Evolutionary conservation across 2,797 vertebrate species (phyloP).

Genomic region (Pipistrellus nathusii): DNA sequence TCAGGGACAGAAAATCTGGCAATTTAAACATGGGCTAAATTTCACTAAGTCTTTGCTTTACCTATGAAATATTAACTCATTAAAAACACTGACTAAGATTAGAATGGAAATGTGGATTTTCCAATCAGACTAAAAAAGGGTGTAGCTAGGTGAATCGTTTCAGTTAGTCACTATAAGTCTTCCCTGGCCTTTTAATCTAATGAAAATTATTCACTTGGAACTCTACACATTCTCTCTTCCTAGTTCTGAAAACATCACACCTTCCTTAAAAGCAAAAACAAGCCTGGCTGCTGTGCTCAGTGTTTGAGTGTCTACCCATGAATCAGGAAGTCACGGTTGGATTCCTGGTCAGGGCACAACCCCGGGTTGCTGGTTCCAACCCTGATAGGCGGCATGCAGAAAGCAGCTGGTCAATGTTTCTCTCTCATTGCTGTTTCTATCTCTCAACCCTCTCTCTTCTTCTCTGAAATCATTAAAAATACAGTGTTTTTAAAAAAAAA

Average conservation of each 20-base stretch:
- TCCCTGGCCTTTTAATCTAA: neutral
- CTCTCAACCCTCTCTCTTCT: too few species aligned
- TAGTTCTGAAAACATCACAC: conserved; percentile 45
- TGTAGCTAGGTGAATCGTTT: neutral
- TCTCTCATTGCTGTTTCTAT: too few species aligned
- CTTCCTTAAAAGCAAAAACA: conserved; percentile 26
- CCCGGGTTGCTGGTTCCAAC: too few species aligned
- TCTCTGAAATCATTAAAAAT: too few species aligned
- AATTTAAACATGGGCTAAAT: conserved; percentile 29
- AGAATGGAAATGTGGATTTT: conserved; percentile 13
- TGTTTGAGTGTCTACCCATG: too few species aligned
- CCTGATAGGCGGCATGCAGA: too few species aligned
- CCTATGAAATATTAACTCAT: neutral
- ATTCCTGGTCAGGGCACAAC: too few species aligned
- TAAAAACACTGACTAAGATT: neutral
- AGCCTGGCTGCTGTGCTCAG: neutral
- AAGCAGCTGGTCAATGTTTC: too few species aligned
- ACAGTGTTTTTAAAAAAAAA: too few species aligned
- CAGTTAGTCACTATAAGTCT: neutral
- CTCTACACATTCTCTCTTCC: neutral
- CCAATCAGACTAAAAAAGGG: conserved; percentile 45
- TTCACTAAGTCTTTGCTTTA: conserved; percentile 46
- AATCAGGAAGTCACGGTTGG: too few species aligned
- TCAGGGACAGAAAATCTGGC: neutral
- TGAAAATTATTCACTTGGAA: neutral